phyloP scores from a whole-genome alignment of 2,113 vertebrate genomes.

The Leptobrachium ailaonicum region DNA sequence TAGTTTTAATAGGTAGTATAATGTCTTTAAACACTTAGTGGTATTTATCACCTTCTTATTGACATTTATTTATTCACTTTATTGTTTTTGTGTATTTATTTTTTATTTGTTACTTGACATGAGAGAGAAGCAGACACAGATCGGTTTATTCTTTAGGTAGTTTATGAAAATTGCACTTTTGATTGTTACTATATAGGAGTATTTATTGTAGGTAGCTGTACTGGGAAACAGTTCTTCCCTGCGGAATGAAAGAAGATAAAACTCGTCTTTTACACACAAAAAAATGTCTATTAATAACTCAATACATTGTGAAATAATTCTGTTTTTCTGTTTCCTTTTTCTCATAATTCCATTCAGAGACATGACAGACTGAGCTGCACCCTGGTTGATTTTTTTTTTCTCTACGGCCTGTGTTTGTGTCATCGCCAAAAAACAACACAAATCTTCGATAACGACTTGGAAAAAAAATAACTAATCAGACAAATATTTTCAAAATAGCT shows the following conservation, averaged over 20 bases:
- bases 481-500: constrained; percentile 56
- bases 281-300: too few species aligned
- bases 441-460: neutral
- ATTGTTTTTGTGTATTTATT: neutral
- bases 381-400: neutral
- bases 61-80: neutral
- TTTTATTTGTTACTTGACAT: neutral
- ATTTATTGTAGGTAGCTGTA: constrained; percentile 55
- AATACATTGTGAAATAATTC: neutral
- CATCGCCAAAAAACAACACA: neutral
- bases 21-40: constrained; percentile 17
- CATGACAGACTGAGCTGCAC: neutral
- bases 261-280: too few species aligned
- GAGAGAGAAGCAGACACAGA: neutral
- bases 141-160: constrained; percentile 69
- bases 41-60: neutral
- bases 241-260: neutral
- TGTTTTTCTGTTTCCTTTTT: neutral
- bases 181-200: constrained; percentile 52
- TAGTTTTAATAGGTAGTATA: constrained; percentile 55
- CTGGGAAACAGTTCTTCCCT: neutral
- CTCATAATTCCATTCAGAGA: neutral
- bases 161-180: constrained; percentile 66
- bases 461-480: constrained; percentile 49
- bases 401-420: neutral